Conservation (phyloP, 1,140 invertebrate genomes). For the Philopotamus ludificatus region DNA sequence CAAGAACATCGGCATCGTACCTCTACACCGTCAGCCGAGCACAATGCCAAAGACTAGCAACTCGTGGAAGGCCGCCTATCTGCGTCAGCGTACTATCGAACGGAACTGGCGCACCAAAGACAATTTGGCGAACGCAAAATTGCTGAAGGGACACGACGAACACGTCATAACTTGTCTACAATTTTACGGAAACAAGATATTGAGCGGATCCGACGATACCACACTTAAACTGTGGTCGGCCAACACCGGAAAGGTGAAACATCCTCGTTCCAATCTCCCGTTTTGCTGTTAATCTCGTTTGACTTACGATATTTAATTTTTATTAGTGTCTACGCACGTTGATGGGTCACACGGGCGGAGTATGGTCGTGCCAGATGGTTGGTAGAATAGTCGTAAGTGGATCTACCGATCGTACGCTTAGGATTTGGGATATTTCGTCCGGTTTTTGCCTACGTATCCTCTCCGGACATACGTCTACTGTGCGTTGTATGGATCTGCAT, state of each 20-base stretch:
- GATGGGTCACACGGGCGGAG: conserved; percentile 95
- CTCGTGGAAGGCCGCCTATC: conserved; percentile 82
- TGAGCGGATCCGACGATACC: conserved; percentile 98
- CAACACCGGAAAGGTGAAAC: conserved; percentile 89
- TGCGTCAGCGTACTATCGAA: conserved; percentile 92
- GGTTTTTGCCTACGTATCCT: conserved; percentile 91
- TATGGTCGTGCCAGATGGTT: conserved; percentile 98
- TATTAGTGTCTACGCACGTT: conserved; percentile 86
- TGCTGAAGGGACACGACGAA: conserved; percentile 96
- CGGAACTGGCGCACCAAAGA: conserved; percentile 91
- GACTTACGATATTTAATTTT: not conserved
- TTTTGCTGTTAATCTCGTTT: no score
- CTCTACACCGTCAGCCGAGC: conserved; percentile 53
- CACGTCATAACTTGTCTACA: conserved; percentile 99
- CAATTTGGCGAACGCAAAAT: conserved; percentile 73
- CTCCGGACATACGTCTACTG: conserved; percentile 96
- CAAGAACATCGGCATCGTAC: conserved; percentile 73
- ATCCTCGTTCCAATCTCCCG: no score
- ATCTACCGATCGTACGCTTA: conserved; percentile 94
- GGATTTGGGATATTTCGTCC: conserved; percentile 95
- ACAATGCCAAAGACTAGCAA: conserved; percentile 56
- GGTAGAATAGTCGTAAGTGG: conserved; percentile 93
- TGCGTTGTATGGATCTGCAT: conserved; percentile 96
- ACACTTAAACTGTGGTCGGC: conserved; percentile 99
- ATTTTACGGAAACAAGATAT: conserved; percentile 92